Evolutionary conservation across 2,888 invertebrate genomes (phyloP), one percentile per base, ranked within the genome.

Genomic region (Drosophila gaucha): DNA sequence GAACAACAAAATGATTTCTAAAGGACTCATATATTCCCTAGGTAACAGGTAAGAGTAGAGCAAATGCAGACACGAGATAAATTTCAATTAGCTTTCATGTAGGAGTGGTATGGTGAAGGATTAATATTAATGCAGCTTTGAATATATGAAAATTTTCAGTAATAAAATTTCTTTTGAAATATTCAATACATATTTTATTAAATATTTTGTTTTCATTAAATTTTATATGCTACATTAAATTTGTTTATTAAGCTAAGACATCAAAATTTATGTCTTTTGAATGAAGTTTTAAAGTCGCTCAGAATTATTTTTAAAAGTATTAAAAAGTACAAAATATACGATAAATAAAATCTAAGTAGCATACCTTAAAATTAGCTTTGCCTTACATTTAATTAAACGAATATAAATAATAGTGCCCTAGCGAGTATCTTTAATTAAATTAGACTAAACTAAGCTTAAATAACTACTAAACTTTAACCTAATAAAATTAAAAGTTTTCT

Each of bases 1-100:
- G 10, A 63, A 56, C 57, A 78, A 64, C 35, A 63, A 52, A 31
- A 66, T 18, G 39, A 35, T 52, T 35, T 47, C 6, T 8, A n/a
- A 20, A n/a, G 33, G 3, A 36, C 6, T 44, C 41, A 16, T 18
- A 38, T 18, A 35, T 12, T 24, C 3, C 2, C 6, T 1, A n/a
- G 41, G 5, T 14, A 5, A n/a, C 1, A n/a, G 41, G 5, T 14
- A 5, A n/a, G 22, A 49, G 14, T 0, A n/a, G 16, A 16, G 39
- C 10, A 4, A 16, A 10, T 8, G 22, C 3, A 43, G 30, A 10
- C 20, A 30, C 10, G 18, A 33, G 14, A 33, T n/a, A 33, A 33
- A n/a, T 9, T 20, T 41, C 9, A 20, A 30, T n/a, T 3, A 6
- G n/a, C 6, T 30, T 22, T 6, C 1, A n/a, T 8, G n/a, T 5